Percentiles rank a stretch among this genome's conserved stretches.
Conservation (phyloP, 2,888 invertebrate genomes). For the Leptopilina drosophilae region DNA sequence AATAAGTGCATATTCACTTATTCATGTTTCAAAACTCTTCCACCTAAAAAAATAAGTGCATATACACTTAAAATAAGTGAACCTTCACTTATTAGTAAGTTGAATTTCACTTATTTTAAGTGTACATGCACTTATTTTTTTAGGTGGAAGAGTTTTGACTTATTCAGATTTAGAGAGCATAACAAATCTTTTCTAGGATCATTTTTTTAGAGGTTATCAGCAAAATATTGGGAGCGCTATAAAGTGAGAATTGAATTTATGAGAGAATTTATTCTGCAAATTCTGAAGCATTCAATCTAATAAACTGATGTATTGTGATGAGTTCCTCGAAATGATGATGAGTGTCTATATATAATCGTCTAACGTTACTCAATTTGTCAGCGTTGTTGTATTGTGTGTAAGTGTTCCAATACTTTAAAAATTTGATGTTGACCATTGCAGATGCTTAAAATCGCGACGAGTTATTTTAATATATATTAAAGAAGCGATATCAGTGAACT, state of each 20-base stretch:
- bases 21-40: too few relatives aligned
- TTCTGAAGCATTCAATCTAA: not conserved
- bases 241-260: too few relatives aligned
- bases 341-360: not conserved
- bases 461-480: constrained; percentile 74
- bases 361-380: constrained; percentile 2
- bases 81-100: too few relatives aligned
- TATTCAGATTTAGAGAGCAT: too few relatives aligned
- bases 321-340: constrained; percentile 21
- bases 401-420: not conserved
- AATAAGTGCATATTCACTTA: too few relatives aligned
- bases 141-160: too few relatives aligned
- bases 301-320: constrained; percentile 27
- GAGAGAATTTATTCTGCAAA: too few relatives aligned
- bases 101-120: too few relatives aligned
- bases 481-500: constrained; percentile 75
- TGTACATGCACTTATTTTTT: too few relatives aligned
- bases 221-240: not conserved
- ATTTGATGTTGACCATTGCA: constrained; percentile 22
- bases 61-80: too few relatives aligned
- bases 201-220: not conserved
- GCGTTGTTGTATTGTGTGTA: not conserved
- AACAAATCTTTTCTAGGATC: not conserved
- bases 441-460: constrained; percentile 58
- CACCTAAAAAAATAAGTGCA: too few relatives aligned